These are phyloP conservation scores for Epinotia nisella DNA, from an alignment of 2,888 invertebrate species.

Conservation along the genomic window DNA sequence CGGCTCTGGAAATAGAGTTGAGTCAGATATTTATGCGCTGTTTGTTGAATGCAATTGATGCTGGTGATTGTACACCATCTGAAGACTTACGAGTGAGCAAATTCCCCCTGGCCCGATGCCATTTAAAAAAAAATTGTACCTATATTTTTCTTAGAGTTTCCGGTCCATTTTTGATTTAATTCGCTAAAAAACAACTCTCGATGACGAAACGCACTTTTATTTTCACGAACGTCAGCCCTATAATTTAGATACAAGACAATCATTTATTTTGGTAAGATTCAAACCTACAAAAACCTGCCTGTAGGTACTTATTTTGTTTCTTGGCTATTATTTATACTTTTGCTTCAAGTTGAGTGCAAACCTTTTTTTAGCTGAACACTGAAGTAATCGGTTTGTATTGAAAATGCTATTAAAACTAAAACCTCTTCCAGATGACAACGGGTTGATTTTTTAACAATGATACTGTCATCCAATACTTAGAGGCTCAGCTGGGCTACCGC, in stretches of 20 bases:
- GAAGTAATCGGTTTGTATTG: constrained; percentile 12
- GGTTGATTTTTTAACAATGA: constrained; percentile 44
- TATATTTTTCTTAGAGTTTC: no score
- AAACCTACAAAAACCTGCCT: neutral
- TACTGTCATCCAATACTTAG: constrained; percentile 47
- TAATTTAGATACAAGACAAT: constrained; percentile 2
- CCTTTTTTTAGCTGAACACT: constrained; percentile 1
- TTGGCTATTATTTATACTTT: constrained; percentile 12
- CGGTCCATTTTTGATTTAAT: no score
- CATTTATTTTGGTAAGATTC: constrained; percentile 11
- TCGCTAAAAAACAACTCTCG: no score
- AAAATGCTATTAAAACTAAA: constrained; percentile 27
- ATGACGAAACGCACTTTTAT: constrained; percentile 17
- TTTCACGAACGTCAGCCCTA: constrained; percentile 1
- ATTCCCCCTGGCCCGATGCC: no score
- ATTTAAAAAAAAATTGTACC: no score
- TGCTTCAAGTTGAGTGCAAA: neutral
- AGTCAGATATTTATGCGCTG: no score
- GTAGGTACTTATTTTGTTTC: neutral
- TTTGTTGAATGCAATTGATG: no score
- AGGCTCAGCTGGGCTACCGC: constrained; percentile 69
- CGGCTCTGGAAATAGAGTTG: no score
- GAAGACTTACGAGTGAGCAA: no score
- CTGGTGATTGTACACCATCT: no score
- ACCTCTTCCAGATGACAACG: constrained; percentile 37